Percentiles rank a stretch among this genome's conserved stretches.
These are phyloP conservation scores for Cinara cedri DNA, from an alignment of 2,888 invertebrate species.

Conservation along the genomic window DNA sequence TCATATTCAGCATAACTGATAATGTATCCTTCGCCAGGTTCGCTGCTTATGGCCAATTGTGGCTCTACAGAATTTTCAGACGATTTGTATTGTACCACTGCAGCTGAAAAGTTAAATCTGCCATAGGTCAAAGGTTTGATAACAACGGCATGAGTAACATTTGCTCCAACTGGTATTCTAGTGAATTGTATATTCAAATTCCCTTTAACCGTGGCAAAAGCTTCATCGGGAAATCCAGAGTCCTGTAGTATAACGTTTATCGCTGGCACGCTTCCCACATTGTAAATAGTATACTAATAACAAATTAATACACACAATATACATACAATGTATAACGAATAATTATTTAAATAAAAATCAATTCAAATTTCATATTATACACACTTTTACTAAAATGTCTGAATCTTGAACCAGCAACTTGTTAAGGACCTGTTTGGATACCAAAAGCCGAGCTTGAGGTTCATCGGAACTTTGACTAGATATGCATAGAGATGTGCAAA, in stretches of 20 bases:
- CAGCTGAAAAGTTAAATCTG: constrained; percentile 96
- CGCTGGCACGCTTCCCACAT: constrained; percentile 90
- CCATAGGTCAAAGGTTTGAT: constrained; percentile 88
- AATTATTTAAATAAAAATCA: not conserved
- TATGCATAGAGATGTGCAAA: constrained; percentile 26
- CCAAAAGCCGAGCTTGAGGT: constrained; percentile 75
- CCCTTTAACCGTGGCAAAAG: constrained; percentile 89
- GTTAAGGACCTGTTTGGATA: constrained; percentile 93
- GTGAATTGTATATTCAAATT: constrained; percentile 82
- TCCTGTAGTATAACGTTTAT: constrained; percentile 87
- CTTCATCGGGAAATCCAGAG: constrained; percentile 88
- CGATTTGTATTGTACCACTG: constrained; percentile 86
- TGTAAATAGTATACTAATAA: constrained; percentile 81
- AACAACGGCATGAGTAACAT: constrained; percentile 92
- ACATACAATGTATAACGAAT: not conserved
- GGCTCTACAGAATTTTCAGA: constrained; percentile 76
- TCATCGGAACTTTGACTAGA: constrained; percentile 31
- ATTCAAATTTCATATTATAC: constrained; percentile 61
- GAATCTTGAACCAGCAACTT: constrained; percentile 95
- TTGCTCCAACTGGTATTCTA: constrained; percentile 89
- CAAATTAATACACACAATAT: constrained; percentile 16
- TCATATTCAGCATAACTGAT: constrained; percentile 91
- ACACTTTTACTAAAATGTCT: constrained; percentile 87
- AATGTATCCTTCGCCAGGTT: constrained; percentile 95
- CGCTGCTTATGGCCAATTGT: constrained; percentile 77